Base-by-base conservation (phyloP, 2,888 invertebrate species). In the Alsophila aescularia region DNA sequence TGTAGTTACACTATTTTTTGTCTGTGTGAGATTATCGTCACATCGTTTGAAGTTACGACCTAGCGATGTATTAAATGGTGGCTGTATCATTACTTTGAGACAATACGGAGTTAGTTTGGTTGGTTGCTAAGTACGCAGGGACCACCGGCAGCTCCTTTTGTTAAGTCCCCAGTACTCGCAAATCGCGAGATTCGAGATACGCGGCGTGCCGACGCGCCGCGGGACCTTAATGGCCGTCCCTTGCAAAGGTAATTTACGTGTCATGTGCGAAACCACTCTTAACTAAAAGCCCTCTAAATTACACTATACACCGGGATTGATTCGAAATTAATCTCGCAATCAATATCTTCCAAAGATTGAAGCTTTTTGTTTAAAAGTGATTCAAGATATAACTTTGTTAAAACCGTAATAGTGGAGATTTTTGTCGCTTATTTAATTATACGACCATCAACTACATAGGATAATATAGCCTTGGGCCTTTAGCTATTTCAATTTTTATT, bases 271-370 rank as follows among this genome's bases (percentile, higher is more conserved):
- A 90, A 84, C 85, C 85, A 84, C 85, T 86, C 81, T 87, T 85
- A 84, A 87, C 89, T 89, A 88, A 90, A 88, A 90, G 87, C 87
- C 81, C 76, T 77, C 81, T 87, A 90, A 90, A 90, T 90, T 87
- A 86, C 82, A 87, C 77, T 75, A 80, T 83, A 84, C 85, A 79
- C 67, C 73, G 75, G 79, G 82, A 90, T 90, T 87, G 87, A 90
- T 88, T 88, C 73, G 72, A 85, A 84, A 89, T 87, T 85, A 88
- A 88, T 88, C 85, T 85, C 68, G 69, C 73, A 70, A 72, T 74
- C 75, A 72, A 75, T 75, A 75, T 67, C 62, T 70, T 69, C 62
- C 58, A 44, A 35, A 74, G 75, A 79, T 76, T 77, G 75, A 76
- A 73, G 69, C 57, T 69, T 76, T 77, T 72, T 73, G 64, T 63